Evolutionary conservation across 2,797 vertebrate genomes (phyloP).

Genomic region (Octomys mimax): DNA sequence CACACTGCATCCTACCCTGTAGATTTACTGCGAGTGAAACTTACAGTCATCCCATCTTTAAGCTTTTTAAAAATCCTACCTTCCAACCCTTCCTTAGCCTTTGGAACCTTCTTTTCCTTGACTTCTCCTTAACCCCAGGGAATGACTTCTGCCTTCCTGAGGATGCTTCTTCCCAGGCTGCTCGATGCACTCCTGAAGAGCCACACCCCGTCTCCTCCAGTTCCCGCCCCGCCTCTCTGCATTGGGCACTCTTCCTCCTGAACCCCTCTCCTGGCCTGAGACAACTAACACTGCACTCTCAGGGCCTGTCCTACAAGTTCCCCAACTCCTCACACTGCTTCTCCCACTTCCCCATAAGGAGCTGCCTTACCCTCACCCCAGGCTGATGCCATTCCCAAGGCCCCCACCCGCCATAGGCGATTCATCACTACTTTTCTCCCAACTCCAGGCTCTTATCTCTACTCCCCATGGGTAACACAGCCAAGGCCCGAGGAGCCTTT

Average conservation of each 20-base stretch:
- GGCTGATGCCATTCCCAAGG: neutral
- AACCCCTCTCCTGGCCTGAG: neutral
- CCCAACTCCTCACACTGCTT: neutral
- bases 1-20: neutral
- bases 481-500: neutral
- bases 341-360: neutral
- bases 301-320: neutral
- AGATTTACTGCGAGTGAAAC: neutral
- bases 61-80: neutral
- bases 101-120: neutral
- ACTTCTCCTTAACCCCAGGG: neutral
- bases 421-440: neutral
- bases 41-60: neutral
- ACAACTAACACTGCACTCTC: accelerated
- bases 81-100: neutral
- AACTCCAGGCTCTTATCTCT: neutral
- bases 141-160: neutral
- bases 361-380: neutral
- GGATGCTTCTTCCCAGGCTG: neutral
- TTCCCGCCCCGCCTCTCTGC: neutral
- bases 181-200: neutral
- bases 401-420: neutral
- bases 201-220: neutral
- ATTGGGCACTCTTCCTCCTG: neutral
- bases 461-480: neutral